Evolutionary conservation across 2,797 vertebrate genomes (phyloP).

Genomic region (Peromyscus attwateri): DNA sequence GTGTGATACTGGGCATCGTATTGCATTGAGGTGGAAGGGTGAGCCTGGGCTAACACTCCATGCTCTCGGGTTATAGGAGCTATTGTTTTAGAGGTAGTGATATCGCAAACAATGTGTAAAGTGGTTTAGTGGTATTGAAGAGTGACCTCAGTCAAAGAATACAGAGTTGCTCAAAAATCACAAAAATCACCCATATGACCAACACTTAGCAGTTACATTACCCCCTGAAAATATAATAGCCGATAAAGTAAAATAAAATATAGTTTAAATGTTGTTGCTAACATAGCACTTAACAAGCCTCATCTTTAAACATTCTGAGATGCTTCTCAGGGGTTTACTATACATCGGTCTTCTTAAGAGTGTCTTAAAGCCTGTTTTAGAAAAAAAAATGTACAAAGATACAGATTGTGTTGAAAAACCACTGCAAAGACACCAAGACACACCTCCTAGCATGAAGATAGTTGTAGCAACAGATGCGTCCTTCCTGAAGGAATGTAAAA

Average conservation of each 20-base stretch:
- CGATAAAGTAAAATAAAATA: neutral
- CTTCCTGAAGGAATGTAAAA: neutral
- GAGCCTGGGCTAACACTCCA: neutral
- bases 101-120: neutral
- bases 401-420: neutral
- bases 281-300: neutral
- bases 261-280: neutral
- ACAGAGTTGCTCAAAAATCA: neutral
- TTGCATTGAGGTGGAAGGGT: rapidly evolving
- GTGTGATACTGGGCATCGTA: neutral
- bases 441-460: neutral
- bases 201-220: neutral
- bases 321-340: constrained; percentile 56
- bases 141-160: neutral
- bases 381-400: constrained; percentile 48
- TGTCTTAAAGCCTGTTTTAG: neutral
- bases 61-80: neutral
- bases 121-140: neutral
- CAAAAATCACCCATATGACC: neutral
- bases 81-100: neutral
- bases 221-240: constrained; percentile 10
- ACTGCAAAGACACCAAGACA: neutral
- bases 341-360: constrained; percentile 63
- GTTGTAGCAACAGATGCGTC: neutral
- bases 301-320: constrained; percentile 36